Percentiles rank a stretch among this genome's conserved stretches.
Evolutionary conservation across 2,888 invertebrate genomes (phyloP).

Genomic region (Cheilosia impressa): DNA sequence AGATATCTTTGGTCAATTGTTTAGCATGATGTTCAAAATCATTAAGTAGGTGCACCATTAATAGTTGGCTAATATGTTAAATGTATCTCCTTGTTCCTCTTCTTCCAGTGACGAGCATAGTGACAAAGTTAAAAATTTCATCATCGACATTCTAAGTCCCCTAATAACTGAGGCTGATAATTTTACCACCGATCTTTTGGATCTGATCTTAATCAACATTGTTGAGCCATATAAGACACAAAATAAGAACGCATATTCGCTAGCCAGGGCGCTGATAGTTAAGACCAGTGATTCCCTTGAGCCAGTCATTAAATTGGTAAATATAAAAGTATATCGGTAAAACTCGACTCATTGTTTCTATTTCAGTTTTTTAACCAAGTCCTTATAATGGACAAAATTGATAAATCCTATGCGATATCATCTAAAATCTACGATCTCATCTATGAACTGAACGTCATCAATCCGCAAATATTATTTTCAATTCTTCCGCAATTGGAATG

Average conservation of each 20-base stretch:
- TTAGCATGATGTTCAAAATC: slow-evolving; percentile 97
- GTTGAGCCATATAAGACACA: slow-evolving; percentile 97
- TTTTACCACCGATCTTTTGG: slow-evolving; percentile 96
- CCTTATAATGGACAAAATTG: slow-evolving; percentile 95
- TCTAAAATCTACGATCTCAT: slow-evolving; percentile 97
- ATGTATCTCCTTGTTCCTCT: background rate
- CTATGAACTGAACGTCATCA: slow-evolving; percentile 97
- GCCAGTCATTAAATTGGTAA: slow-evolving; percentile 96
- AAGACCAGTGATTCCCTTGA: slow-evolving; percentile 97
- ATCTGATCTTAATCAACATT: slow-evolving; percentile 96
- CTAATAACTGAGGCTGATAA: slow-evolving; percentile 97
- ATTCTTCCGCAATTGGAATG: slow-evolving; percentile 98
- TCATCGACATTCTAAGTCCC: slow-evolving; percentile 97
- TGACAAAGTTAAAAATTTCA: slow-evolving; percentile 97
- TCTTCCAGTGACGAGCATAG: slow-evolving; percentile 94
- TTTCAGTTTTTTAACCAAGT: slow-evolving; percentile 97
- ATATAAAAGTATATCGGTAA: background rate
- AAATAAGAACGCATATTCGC: slow-evolving; percentile 93
- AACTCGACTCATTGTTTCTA: slow-evolving; percentile 1
- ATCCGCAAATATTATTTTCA: slow-evolving; percentile 92
- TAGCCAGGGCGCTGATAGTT: slow-evolving; percentile 95
- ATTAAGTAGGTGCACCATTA: slow-evolving; percentile 90
- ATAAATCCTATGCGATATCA: slow-evolving; percentile 90
- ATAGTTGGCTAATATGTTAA: background rate
- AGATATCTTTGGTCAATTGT: slow-evolving; percentile 97